Evolutionary conservation across 2,113 vertebrate species (phyloP), one percentile per base, ranked within the genome.

Genomic region (Perca fluviatilis): DNA sequence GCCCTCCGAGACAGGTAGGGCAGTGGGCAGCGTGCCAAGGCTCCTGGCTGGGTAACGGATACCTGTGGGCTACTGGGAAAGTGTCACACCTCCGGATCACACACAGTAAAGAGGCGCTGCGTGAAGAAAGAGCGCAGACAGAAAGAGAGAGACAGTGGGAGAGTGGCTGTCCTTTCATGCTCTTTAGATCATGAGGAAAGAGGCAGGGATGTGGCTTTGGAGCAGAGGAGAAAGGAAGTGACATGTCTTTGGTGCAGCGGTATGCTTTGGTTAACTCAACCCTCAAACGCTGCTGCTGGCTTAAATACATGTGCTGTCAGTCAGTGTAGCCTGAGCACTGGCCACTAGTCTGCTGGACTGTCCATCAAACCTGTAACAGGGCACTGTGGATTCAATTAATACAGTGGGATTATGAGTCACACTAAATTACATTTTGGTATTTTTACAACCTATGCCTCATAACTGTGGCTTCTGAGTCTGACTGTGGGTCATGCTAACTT

Each of bases 1-100:
- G 71, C 82, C 76, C 86, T 74, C 77, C 0, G 53, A 79, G 87
- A 86, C 80, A 86, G 89, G 83, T 50, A 79, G 69, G 69, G 27
- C 27, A 16, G 72, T 46, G 23, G 90, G 90, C 87, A 19, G 49
- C 1, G 27, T 51, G 89, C 90, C 93, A 92, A 83, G 61, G 67
- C 82, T 66, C 47, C 78, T 9, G 72, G 66, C 83, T 69, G 78
- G 79, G 91, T 91, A 93, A 93, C 70, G 9, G 91, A 93, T 91
- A 90, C 83, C 91, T 93, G 89, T 71, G 86, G 89, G 85, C 89
- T 74, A 74, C 90, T 94, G 89, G 88, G 93, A 93, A 92, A 91
- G 89, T 87, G 86, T 85, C 88, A 87, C 91, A 90, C 90, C 86
- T 89, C 85, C 30, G 49, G 89, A 84, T 90, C 91, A 86, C 88